These are phyloP conservation scores for Cyprinodon brontotheroides DNA, from an alignment of 2,113 vertebrate species.

Conservation along the genomic window DNA sequence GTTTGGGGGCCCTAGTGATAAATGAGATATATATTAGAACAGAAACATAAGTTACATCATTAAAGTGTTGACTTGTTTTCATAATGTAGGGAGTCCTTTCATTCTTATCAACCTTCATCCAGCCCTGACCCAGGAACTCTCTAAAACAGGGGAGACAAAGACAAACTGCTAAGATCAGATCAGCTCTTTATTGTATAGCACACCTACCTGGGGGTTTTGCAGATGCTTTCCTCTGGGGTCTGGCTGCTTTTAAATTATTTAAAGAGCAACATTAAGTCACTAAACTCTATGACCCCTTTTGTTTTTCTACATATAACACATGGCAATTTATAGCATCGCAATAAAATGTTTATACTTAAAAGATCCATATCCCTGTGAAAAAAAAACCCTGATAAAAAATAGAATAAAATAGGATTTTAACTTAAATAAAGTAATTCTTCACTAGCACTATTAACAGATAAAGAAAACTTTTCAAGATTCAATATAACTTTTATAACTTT, in stretches of 20 bases:
- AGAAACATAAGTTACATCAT: constrained; percentile 84
- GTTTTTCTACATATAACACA: no score
- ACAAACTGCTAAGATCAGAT: neutral
- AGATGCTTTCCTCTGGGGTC: neutral
- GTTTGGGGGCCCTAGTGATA: neutral
- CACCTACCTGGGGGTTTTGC: neutral
- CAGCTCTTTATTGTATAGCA: neutral
- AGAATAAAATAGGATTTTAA: no score
- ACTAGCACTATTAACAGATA: no score
- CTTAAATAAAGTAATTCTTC: no score
- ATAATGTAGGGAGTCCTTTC: constrained; percentile 95
- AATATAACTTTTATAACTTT: no score
- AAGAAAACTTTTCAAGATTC: no score
- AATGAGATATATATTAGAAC: neutral
- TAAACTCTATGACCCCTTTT: neutral
- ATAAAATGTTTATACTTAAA: no score
- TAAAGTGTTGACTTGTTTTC: constrained; percentile 98
- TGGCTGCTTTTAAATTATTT: neutral
- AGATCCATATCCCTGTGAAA: no score
- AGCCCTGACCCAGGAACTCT: constrained; percentile 97
- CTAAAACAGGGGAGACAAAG: constrained; percentile 66
- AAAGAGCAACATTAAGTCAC: neutral
- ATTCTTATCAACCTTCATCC: constrained; percentile 97
- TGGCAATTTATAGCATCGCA: no score
- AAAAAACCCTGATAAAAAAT: no score